These are phyloP conservation scores for Chrysemys picta DNA, from an alignment of 2,113 vertebrate species.

Conservation along the genomic window DNA sequence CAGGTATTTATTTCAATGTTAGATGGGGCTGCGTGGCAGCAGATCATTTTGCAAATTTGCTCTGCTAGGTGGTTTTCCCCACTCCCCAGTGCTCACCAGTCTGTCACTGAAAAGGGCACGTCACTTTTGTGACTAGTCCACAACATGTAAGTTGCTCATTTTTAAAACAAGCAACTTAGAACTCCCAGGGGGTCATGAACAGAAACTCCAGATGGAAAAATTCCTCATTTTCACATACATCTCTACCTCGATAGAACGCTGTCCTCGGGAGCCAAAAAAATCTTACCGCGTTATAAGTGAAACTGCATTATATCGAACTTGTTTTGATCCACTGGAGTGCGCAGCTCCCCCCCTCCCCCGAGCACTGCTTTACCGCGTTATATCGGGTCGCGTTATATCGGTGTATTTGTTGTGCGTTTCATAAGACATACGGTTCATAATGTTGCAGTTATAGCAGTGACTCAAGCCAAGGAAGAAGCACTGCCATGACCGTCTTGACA, in stretches of 20 bases:
- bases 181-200: not conserved
- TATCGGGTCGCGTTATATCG: too few relatives aligned
- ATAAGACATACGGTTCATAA: not conserved
- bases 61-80: not conserved
- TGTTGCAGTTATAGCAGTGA: not conserved
- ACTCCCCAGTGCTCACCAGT: not conserved
- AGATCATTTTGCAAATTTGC: not conserved
- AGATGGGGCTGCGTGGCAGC: not conserved
- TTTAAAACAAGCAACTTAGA: not conserved
- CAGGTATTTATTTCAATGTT: not conserved
- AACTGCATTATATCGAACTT: too few relatives aligned
- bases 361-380: too few relatives aligned
- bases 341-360: too few relatives aligned
- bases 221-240: not conserved
- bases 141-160: fast-evolving
- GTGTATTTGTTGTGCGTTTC: not conserved
- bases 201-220: not conserved
- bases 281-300: too few relatives aligned
- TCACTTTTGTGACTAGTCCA: not conserved
- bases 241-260: too few relatives aligned
- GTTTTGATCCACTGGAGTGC: too few relatives aligned
- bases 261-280: too few relatives aligned
- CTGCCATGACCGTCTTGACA: not conserved
- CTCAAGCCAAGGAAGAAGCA: not conserved
- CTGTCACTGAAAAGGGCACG: not conserved